These are phyloP conservation scores for Triops longicaudatus DNA, from an alignment of 1,140 invertebrate genomes.

Conservation along the genomic window DNA sequence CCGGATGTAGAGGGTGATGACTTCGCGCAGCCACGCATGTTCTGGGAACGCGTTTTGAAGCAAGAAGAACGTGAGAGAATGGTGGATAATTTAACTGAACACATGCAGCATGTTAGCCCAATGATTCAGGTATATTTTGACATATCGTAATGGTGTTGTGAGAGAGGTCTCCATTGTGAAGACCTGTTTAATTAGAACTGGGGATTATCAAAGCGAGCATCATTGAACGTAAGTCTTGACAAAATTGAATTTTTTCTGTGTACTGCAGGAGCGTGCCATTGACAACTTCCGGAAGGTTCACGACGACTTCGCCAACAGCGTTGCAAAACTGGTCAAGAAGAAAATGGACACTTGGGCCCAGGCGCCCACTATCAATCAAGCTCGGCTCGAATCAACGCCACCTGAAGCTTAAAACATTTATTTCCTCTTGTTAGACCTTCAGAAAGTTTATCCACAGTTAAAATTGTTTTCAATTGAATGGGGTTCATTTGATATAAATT, in stretches of 20 bases:
- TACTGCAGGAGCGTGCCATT: not conserved
- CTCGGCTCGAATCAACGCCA: not conserved
- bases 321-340: not conserved
- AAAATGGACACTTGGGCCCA: conserved; percentile 6
- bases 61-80: conserved; percentile 13
- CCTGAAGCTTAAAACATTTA: not conserved
- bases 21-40: conserved; percentile 18
- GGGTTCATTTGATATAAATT: not conserved
- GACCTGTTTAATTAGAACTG: too few relatives aligned
- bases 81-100: conserved; percentile 25
- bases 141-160: not conserved
- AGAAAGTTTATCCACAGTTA: too few relatives aligned
- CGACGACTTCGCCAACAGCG: not conserved
- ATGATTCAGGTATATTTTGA: conserved; percentile 15
- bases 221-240: too few relatives aligned
- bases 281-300: conserved; percentile 16
- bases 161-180: not conserved
- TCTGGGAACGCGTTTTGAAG: conserved; percentile 27
- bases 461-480: too few relatives aligned
- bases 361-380: not conserved
- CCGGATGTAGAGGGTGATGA: conserved; percentile 19
- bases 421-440: too few relatives aligned
- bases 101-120: conserved; percentile 23
- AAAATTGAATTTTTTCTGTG: too few relatives aligned
- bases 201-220: too few relatives aligned